Conservation (phyloP, 2,888 invertebrate genomes). For the Mactromeris polynyma region DNA sequence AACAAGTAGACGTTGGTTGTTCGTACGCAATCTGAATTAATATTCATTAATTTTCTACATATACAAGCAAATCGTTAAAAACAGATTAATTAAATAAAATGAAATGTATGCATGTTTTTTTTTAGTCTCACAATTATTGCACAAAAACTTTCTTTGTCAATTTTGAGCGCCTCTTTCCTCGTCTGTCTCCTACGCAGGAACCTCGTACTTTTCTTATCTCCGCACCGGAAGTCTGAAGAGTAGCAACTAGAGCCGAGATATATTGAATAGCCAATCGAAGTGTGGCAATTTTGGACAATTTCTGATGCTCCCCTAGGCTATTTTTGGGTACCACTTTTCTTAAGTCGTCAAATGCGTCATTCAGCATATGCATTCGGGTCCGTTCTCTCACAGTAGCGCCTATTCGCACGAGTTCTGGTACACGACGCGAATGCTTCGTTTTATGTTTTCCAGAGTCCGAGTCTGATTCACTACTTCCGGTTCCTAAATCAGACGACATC, state of each 20-base stretch:
- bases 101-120: not conserved
- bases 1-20: not conserved
- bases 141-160: slow-evolving; percentile 29
- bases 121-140: not conserved
- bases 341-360: slow-evolving; percentile 86
- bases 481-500: slow-evolving; percentile 4
- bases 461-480: slow-evolving; percentile 28
- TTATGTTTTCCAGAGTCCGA: slow-evolving; percentile 1
- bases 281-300: slow-evolving; percentile 87
- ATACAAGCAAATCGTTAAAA: not conserved
- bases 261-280: slow-evolving; percentile 86
- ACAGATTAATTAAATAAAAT: not conserved
- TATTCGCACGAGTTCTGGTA: slow-evolving; percentile 72
- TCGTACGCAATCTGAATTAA: not conserved
- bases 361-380: slow-evolving; percentile 87
- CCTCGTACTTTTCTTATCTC: slow-evolving; percentile 79
- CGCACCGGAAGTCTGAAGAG: slow-evolving; percentile 79
- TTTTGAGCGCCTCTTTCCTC: slow-evolving; percentile 75
- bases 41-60: not conserved
- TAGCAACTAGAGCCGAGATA: slow-evolving; percentile 83
- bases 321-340: slow-evolving; percentile 86
- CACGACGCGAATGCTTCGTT: slow-evolving; percentile 18
- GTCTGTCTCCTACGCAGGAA: slow-evolving; percentile 72
- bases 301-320: slow-evolving; percentile 86
- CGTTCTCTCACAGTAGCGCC: slow-evolving; percentile 86